phyloP scores from a whole-genome alignment of 2,888 invertebrate genomes.

The Eristalis intricaria region DNA sequence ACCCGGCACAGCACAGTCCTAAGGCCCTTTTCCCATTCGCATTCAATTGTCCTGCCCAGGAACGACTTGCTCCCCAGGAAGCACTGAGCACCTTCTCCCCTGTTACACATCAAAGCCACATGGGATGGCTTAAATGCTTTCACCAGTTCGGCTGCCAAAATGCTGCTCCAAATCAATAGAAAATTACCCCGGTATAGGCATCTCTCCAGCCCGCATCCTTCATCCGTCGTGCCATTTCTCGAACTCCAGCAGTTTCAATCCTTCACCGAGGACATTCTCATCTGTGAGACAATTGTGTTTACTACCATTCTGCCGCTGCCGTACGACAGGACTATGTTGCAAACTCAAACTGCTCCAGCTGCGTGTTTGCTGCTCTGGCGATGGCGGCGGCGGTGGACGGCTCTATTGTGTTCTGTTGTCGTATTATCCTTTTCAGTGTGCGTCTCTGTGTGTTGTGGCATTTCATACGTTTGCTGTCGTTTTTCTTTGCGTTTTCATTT shows the following conservation, averaged over 20 bases:
- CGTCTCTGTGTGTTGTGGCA: constrained; percentile 20
- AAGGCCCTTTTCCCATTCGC: no score
- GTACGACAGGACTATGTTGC: constrained; percentile 26
- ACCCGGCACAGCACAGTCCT: background rate
- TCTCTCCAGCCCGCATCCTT: background rate
- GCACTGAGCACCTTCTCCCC: background rate
- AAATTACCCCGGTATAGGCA: constrained; percentile 22
- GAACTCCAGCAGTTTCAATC: constrained; percentile 5
- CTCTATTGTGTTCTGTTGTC: constrained; percentile 28
- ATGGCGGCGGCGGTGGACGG: constrained; percentile 9
- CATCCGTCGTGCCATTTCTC: constrained; percentile 2
- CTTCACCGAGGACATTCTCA: constrained; percentile 38
- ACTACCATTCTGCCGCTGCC: background rate
- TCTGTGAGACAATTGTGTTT: constrained; percentile 29
- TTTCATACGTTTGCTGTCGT: constrained; percentile 17
- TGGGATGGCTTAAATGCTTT: constrained; percentile 21
- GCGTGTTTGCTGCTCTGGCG: constrained; percentile 36
- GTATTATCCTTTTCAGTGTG: constrained; percentile 22
- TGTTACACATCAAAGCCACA: background rate
- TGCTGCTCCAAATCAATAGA: constrained; percentile 30
- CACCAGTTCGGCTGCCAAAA: constrained; percentile 39
- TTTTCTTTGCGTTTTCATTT: constrained; percentile 33
- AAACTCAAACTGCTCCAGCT: constrained; percentile 45
- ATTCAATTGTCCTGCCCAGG: no score
- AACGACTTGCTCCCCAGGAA: background rate